A percentile compares a stretch with the other conserved stretches of the same genome.
phyloP scores from a whole-genome alignment of 2,797 vertebrate species.

The Esox masquinongy region DNA sequence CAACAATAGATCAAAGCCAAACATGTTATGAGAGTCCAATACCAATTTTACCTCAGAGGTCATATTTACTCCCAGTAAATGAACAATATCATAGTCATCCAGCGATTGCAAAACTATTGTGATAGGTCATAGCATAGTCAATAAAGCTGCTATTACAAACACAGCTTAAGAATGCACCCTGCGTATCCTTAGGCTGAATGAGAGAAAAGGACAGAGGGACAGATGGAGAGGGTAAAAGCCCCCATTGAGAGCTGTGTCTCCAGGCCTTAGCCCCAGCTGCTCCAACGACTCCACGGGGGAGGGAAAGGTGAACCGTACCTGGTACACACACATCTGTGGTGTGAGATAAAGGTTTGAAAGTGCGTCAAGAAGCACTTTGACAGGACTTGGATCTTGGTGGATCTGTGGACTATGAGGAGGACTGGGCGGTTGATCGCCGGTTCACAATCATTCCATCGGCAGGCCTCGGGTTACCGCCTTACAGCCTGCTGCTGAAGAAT shows the following conservation, averaged over 20 bases:
- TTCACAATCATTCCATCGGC: neutral
- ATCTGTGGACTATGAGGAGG: neutral
- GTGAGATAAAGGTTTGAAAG: neutral
- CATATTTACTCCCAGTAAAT: neutral
- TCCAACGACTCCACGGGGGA: conserved; percentile 27
- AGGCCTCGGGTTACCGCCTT: neutral
- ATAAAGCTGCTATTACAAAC: neutral
- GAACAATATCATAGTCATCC: neutral
- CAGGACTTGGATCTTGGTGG: conserved; percentile 4
- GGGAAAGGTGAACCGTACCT: conserved; percentile 50
- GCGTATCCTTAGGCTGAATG: neutral
- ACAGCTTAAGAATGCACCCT: neutral
- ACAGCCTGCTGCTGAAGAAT: too few relatives aligned
- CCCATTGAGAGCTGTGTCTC: conserved; percentile 47
- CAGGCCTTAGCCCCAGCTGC: conserved; percentile 44
- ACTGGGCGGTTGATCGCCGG: neutral
- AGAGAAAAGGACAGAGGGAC: conserved; percentile 26
- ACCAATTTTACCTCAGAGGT: neutral
- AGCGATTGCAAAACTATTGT: neutral
- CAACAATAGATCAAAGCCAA: neutral
- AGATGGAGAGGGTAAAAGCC: conserved; percentile 53
- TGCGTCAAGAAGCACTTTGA: conserved; percentile 9
- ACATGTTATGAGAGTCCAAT: neutral
- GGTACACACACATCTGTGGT: conserved; percentile 20
- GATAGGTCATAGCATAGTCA: neutral